These are phyloP conservation scores for Novumbra hubbsi DNA, from an alignment of 2,797 vertebrate genomes.

Conservation along the genomic window DNA sequence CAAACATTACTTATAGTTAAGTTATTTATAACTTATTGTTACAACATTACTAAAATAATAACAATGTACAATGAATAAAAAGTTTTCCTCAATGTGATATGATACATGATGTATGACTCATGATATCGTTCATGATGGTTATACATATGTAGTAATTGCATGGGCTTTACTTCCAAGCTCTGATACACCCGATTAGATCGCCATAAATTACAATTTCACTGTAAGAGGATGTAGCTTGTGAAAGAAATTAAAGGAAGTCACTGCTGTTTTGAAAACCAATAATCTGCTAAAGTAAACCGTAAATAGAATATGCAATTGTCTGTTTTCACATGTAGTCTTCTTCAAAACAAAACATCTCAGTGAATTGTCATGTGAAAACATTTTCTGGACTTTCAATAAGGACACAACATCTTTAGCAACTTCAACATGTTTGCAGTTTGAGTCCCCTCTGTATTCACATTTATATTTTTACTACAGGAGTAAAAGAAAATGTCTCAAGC, in stretches of 20 bases:
- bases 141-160: slow-evolving; percentile 10
- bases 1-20: too few species aligned
- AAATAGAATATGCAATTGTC: not conserved
- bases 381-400: too few species aligned
- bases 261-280: not conserved
- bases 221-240: slow-evolving; percentile 4
- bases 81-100: not conserved
- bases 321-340: too few species aligned
- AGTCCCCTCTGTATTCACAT: too few species aligned
- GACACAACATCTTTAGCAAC: too few species aligned
- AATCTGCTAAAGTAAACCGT: not conserved
- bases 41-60: not conserved
- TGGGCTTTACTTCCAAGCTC: not conserved
- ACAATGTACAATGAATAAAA: not conserved
- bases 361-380: too few species aligned
- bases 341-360: too few species aligned
- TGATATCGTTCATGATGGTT: not conserved
- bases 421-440: too few species aligned
- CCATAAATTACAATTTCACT: slow-evolving; percentile 18
- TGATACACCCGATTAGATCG: not conserved
- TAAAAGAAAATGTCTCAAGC: too few species aligned
- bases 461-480: too few species aligned
- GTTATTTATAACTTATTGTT: not conserved
- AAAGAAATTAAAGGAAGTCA: not conserved
- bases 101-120: not conserved